Percentiles rank a stretch among this genome's conserved stretches.
Evolutionary conservation across 2,888 invertebrate genomes (phyloP).

Genomic region (Quadroppia sp.): DNA sequence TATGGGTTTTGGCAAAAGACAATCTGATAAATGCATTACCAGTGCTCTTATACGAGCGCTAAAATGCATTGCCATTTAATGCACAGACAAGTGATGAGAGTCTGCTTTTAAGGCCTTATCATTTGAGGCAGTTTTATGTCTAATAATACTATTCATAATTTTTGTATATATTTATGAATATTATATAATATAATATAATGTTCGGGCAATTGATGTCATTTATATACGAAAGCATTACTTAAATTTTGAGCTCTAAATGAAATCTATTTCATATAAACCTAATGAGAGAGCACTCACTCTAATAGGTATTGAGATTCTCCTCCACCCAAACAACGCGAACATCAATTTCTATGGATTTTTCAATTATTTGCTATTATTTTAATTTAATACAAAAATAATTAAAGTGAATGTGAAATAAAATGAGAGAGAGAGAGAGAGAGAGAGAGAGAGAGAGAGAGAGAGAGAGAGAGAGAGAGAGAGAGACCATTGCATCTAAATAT

Average conservation of each 20-base stretch:
- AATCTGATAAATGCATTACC: conserved; percentile 33
- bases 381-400: conserved; percentile 13
- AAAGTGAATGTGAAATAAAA: neutral
- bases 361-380: neutral
- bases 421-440: no score
- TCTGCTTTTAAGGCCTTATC: conserved; percentile 32
- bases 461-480: no score
- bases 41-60: neutral
- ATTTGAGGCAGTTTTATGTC: conserved; percentile 8
- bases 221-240: conserved; percentile 30
- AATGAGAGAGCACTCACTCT: conserved; percentile 21
- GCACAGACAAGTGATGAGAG: neutral
- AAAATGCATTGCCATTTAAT: conserved; percentile 15
- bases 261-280: conserved; percentile 1
- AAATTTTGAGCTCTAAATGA: conserved; percentile 21
- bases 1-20: conserved; percentile 8
- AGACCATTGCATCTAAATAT: neutral
- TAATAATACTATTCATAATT: conserved; percentile 1
- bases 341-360: conserved; percentile 16
- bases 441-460: no score
- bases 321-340: conserved; percentile 34
- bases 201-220: conserved; percentile 30
- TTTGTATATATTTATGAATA: neutral
- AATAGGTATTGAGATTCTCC: neutral
- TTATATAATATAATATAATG: conserved; percentile 21